Evolutionary conservation across 2,888 invertebrate species (phyloP).

Genomic region (Volucella inflata): DNA sequence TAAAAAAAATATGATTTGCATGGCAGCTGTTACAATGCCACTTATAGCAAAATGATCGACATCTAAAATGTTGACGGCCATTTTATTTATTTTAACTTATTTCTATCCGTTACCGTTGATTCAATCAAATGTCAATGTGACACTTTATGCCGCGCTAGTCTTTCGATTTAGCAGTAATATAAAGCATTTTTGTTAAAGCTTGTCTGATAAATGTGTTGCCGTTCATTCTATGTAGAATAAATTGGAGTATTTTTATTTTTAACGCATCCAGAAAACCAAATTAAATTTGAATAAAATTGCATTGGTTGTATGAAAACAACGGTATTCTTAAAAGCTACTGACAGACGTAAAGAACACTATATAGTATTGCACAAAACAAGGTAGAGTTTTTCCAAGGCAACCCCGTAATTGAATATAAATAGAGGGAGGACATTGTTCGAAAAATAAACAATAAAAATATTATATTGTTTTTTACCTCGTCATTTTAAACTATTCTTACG

Average conservation of each 20-base stretch:
- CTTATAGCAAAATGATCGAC: slow-evolving; percentile 93
- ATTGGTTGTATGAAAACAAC: slow-evolving; percentile 48
- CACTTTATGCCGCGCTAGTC: not conserved
- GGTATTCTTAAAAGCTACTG: slow-evolving; percentile 53
- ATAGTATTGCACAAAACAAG: too few relatives aligned
- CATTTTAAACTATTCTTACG: not conserved
- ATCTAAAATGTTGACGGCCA: slow-evolving; percentile 87
- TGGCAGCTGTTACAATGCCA: slow-evolving; percentile 91
- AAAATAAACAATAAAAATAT: not conserved
- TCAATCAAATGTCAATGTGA: slow-evolving; percentile 39
- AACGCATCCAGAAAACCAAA: slow-evolving; percentile 9
- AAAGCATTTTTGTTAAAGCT: slow-evolving; percentile 12
- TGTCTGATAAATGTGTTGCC: slow-evolving; percentile 6
- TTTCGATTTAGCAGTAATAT: not conserved
- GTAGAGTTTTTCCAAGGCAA: slow-evolving; percentile 45
- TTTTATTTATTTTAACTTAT: slow-evolving; percentile 72
- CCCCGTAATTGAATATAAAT: slow-evolving; percentile 36
- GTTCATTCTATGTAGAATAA: slow-evolving; percentile 40
- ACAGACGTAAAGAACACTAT: slow-evolving; percentile 44
- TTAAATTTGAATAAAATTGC: slow-evolving; percentile 17
- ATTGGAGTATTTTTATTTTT: slow-evolving; percentile 13
- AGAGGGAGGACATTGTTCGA: slow-evolving; percentile 34
- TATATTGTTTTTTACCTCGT: slow-evolving; percentile 26
- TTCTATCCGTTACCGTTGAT: slow-evolving; percentile 49
- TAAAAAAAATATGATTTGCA: slow-evolving; percentile 95